Percentiles rank a stretch among this genome's conserved stretches.
phyloP scores from a whole-genome alignment of 2,113 vertebrate species.

The Morphnarchus princeps region DNA sequence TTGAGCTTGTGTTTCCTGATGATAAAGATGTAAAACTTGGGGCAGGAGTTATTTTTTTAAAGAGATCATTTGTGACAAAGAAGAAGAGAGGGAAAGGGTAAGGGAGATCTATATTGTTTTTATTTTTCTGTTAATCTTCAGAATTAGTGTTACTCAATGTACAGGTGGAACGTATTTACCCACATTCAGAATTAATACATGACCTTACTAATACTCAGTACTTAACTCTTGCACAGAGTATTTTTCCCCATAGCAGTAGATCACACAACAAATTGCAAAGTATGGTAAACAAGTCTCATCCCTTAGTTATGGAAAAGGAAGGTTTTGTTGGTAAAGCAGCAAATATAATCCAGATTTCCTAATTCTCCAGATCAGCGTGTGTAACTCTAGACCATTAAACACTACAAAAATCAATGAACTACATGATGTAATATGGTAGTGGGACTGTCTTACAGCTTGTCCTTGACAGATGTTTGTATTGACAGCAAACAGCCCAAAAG shows the following conservation, averaged over 20 bases:
- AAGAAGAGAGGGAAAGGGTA: background rate
- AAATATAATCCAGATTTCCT: background rate
- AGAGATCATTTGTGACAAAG: background rate
- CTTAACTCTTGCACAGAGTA: background rate
- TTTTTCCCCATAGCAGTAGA: background rate
- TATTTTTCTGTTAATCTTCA: background rate
- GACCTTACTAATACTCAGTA: background rate
- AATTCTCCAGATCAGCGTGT: background rate
- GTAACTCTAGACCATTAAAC: background rate
- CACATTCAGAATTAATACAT: background rate
- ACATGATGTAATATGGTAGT: background rate
- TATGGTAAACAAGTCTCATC: background rate
- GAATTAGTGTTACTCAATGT: background rate
- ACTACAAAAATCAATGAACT: background rate
- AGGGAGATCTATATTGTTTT: background rate
- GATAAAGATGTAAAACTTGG: background rate
- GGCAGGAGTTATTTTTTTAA: background rate
- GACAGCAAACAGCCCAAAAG: conserved; percentile 41
- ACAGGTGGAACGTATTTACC: background rate
- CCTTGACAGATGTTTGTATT: conserved; percentile 58
- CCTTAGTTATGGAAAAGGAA: background rate
- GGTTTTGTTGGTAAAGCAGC: background rate
- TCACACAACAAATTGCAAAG: background rate
- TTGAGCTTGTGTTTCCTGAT: background rate
- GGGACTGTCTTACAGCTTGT: background rate